Evolutionary conservation across 2,113 vertebrate genomes (phyloP), one percentile per base, ranked within the genome.

Genomic region (Gavialis gangeticus): DNA sequence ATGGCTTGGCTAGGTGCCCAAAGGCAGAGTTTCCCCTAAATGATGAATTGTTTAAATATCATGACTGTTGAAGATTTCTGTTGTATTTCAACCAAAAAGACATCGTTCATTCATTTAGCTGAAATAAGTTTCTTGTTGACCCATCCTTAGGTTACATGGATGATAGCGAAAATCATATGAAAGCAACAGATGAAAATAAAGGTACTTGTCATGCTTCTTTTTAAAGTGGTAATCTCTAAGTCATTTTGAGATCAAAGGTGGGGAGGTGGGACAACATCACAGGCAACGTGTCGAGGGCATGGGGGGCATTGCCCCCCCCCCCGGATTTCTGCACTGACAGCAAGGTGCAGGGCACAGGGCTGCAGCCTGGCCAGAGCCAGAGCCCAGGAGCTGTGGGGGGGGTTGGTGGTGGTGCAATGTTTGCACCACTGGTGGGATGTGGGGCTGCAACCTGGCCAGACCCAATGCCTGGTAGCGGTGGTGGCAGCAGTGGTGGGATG

Each of bases 141-240:
- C 95, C 15, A 91, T 56, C 6, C 95, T 93, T 76, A 93, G 95
- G 83, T 90, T 98, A 98, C 82, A 96, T 91, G 82, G 98, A 98
- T 92, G 97, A 98, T 59, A 92, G 75, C 89, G 97, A 97, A 96
- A 98, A 98, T 67, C 97, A 98, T 69, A 73, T 96, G 90, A 98
- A 97, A 91, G 60, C 98, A 88, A 25, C 97, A 89, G 97, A 97
- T 94, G 98, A 98, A n/a, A 98, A 92, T 90, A 98, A 97, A 98
- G 98, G 98, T 98, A 98, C 98, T 92, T 95, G 85, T 75, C 27
- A 85, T 28, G 75, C 8, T 78, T 4, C 4, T 73, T 25, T 78
- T 76, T 62, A 94, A 37, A 80, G 30, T 9, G 67, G 73, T 13
- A 79, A 13, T 11, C 69, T 86, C 93, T 0, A 0, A 46, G 69